Conservation (phyloP, 2,113 vertebrate species). For the Thermophis baileyi region DNA sequence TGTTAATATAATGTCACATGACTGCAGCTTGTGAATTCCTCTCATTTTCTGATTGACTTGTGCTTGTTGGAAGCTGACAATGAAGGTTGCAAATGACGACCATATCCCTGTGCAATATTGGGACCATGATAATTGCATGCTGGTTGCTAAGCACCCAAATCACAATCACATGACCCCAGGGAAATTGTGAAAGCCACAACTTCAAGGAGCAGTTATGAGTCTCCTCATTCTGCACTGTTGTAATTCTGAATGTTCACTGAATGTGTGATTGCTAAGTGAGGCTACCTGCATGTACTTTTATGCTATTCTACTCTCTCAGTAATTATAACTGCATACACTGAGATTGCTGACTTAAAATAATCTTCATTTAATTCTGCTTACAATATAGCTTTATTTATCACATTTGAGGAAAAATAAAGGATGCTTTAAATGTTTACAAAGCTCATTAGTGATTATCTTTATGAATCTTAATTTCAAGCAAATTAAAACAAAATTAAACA, state of each 20-base stretch:
- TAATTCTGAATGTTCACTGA: not conserved
- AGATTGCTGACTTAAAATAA: constrained; percentile 12
- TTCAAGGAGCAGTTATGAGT: not conserved
- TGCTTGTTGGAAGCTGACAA: not conserved
- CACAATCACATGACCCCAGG: not conserved
- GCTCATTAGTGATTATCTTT: not conserved
- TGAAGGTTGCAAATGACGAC: not conserved
- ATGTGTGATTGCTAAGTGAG: not conserved
- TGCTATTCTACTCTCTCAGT: not conserved
- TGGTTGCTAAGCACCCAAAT: not conserved
- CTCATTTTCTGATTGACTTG: not conserved
- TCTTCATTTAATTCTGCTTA: constrained; percentile 16
- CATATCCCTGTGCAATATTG: not conserved
- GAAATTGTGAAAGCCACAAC: not conserved
- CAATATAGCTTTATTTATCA: not conserved
- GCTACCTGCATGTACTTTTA: not conserved
- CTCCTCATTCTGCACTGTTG: not conserved
- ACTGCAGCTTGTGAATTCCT: not conserved
- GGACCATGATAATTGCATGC: not conserved
- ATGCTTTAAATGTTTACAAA: not conserved
- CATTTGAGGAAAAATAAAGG: constrained; percentile 20
- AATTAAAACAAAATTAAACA: constrained; percentile 10
- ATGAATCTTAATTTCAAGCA: constrained; percentile 16
- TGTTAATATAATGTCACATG: not conserved
- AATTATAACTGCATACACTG: not conserved